phyloP scores from a whole-genome alignment of 2,888 invertebrate species.

The Helleia helle region DNA sequence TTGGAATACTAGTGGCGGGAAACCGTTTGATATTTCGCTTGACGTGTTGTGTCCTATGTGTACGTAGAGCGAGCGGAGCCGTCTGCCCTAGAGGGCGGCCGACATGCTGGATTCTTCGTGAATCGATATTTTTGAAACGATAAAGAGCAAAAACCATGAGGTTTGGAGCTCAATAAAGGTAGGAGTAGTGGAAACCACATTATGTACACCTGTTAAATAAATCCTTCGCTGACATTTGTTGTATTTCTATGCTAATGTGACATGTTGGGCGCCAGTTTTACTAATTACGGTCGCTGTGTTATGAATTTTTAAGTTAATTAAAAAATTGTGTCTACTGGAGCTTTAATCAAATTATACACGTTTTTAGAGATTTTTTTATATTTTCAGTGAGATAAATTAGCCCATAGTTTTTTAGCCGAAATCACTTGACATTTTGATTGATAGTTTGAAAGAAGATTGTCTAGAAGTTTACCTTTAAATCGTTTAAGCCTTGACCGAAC shows the following conservation, averaged over 20 bases:
- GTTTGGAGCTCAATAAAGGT: conserved; percentile 65
- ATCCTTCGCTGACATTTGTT: background rate
- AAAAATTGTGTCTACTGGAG: too few species aligned
- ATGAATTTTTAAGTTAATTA: too few species aligned
- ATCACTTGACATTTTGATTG: background rate
- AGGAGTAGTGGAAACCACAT: conserved; percentile 40
- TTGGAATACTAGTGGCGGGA: conserved; percentile 70
- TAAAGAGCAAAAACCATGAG: conserved; percentile 64
- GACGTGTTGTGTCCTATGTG: conserved; percentile 72
- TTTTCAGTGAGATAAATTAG: too few species aligned
- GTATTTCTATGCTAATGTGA: too few species aligned
- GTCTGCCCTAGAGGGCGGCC: conserved; percentile 70
- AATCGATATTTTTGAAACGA: conserved; percentile 72
- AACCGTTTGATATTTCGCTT: conserved; percentile 70
- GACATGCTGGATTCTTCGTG: conserved; percentile 71
- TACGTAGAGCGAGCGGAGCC: conserved; percentile 64
- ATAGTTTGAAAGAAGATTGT: background rate
- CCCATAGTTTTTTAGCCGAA: background rate
- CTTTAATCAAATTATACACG: too few species aligned
- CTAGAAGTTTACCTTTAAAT: background rate
- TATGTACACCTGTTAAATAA: background rate
- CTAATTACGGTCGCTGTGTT: too few species aligned
- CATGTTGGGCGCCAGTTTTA: too few species aligned
- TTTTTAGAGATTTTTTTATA: too few species aligned
- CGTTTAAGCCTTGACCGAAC: background rate